A percentile compares a stretch with the other conserved stretches of the same genome.
Evolutionary conservation across 2,888 invertebrate species (phyloP).

Genomic region (Sarcophaga rosellei): DNA sequence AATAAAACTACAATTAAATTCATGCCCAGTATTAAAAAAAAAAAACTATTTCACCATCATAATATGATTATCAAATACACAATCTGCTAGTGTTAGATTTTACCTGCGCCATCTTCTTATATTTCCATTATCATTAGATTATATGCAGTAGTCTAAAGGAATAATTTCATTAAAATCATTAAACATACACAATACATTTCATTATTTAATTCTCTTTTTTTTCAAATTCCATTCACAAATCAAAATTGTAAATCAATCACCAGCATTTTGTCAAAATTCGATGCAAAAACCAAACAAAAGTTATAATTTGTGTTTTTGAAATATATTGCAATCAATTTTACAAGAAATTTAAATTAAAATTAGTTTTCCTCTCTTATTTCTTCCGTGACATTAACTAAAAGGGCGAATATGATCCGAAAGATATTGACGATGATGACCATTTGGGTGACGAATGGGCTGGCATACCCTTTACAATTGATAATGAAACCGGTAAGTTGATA

Average conservation of each 20-base stretch:
- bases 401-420: conserved; percentile 71
- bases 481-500: conserved; percentile 89
- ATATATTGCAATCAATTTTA: conserved; percentile 15
- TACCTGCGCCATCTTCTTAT: too few relatives aligned
- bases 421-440: conserved; percentile 70
- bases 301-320: conserved; percentile 35
- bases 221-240: not conserved
- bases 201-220: not conserved
- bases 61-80: not conserved
- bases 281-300: conserved; percentile 24
- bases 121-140: not conserved
- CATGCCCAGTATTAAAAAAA: not conserved
- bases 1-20: not conserved
- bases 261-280: not conserved
- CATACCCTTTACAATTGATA: conserved; percentile 91
- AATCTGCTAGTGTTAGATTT: too few relatives aligned
- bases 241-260: not conserved
- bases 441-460: conserved; percentile 90
- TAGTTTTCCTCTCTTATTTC: conserved; percentile 10
- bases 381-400: conserved; percentile 52
- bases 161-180: not conserved
- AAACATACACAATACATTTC: not conserved
- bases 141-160: not conserved
- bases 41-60: conserved; percentile 11
- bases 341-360: not conserved